Evolutionary conservation across 2,113 vertebrate species (phyloP).

Genomic region (Prietella phreatophila): DNA sequence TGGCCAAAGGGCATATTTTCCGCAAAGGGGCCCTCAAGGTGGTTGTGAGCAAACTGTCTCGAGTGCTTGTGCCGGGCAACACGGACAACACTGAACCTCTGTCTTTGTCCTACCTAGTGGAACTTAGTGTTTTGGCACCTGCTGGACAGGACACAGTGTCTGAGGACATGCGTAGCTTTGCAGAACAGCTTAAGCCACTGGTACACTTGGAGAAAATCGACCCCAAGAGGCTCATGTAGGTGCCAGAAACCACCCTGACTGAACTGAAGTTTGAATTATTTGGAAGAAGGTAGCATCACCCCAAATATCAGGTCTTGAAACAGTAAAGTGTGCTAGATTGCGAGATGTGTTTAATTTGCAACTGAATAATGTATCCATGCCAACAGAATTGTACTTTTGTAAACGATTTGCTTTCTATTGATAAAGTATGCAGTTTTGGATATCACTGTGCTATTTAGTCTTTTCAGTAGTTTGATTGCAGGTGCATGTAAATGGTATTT

Average conservation of each 20-base stretch:
- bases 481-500: background rate
- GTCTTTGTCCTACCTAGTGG: conserved; percentile 90
- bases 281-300: background rate
- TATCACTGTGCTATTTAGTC: background rate
- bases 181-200: conserved; percentile 92
- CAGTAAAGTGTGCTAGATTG: background rate
- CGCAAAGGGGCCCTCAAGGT: conserved; percentile 94
- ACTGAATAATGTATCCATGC: background rate
- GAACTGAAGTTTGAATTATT: background rate
- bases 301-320: background rate
- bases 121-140: conserved; percentile 76
- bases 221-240: conserved; percentile 85
- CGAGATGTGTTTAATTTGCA: background rate
- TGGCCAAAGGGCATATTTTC: conserved; percentile 91
- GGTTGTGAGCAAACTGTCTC: conserved; percentile 91
- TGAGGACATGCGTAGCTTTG: conserved; percentile 95
- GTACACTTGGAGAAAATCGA: conserved; percentile 97
- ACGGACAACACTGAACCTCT: conserved; percentile 91
- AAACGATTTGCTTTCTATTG: background rate
- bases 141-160: conserved; percentile 80
- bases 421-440: background rate
- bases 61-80: conserved; percentile 87
- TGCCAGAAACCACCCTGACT: background rate
- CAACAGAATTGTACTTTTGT: background rate
- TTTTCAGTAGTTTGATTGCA: background rate